phyloP scores from a whole-genome alignment of 2,888 invertebrate genomes.

The Hartigia nigra region DNA sequence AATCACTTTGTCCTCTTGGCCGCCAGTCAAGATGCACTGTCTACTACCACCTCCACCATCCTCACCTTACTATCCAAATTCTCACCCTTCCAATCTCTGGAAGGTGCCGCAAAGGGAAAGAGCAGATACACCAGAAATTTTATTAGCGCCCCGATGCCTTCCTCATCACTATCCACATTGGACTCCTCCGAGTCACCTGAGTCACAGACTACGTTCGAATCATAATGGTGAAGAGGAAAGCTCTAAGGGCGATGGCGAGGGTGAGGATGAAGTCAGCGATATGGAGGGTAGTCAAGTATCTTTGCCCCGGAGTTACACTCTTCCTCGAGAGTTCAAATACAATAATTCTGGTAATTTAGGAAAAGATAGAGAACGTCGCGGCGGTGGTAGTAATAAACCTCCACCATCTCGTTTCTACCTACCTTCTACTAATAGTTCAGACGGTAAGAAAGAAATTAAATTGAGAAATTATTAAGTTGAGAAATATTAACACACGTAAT shows the following conservation, averaged over 20 bases:
- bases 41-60: conserved; percentile 56
- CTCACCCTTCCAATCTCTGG: conserved; percentile 55
- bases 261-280: conserved; percentile 58
- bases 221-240: conserved; percentile 42
- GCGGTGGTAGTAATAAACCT: conserved; percentile 72
- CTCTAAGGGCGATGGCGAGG: conserved; percentile 49
- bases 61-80: conserved; percentile 51
- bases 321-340: conserved; percentile 88
- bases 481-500: not conserved
- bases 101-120: conserved; percentile 66
- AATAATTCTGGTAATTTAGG: conserved; percentile 50
- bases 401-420: conserved; percentile 70
- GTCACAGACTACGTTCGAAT: conserved; percentile 43
- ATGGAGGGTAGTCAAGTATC: conserved; percentile 75
- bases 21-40: conserved; percentile 63
- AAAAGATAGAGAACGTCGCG: conserved; percentile 69
- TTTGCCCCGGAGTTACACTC: conserved; percentile 84
- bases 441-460: conserved; percentile 71
- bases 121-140: conserved; percentile 81
- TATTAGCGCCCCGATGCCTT: conserved; percentile 76
- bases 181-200: conserved; percentile 49
- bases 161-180: conserved; percentile 60
- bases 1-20: conserved; percentile 52
- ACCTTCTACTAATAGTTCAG: conserved; percentile 87
- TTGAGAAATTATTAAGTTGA: not conserved